Conservation (phyloP, 2,888 invertebrate species). For the Furcula furcula region DNA sequence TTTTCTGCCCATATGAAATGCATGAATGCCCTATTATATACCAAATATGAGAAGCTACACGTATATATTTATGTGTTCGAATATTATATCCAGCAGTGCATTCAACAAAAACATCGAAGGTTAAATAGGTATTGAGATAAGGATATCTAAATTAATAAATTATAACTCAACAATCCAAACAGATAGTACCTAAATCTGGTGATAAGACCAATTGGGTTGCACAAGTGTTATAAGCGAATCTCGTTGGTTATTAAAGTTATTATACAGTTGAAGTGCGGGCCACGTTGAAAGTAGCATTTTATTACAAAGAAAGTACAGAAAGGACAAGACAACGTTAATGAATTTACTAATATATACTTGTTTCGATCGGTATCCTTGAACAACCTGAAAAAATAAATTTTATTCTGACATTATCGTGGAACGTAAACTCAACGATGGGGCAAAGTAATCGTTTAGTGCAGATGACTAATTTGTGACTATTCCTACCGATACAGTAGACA, state of each 20-base stretch:
- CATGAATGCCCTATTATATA: not conserved
- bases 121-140: slow-evolving; percentile 8
- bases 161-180: slow-evolving; percentile 12
- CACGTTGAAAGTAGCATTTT: slow-evolving; percentile 53
- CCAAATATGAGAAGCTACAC: not conserved
- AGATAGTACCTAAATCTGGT: slow-evolving; percentile 4
- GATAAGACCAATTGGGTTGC: slow-evolving; percentile 14
- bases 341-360: slow-evolving; percentile 67
- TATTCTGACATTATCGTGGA: slow-evolving; percentile 25
- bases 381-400: slow-evolving; percentile 66
- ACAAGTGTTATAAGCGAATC: slow-evolving; percentile 26
- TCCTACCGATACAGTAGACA: no score
- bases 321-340: slow-evolving; percentile 35
- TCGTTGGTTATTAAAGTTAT: slow-evolving; percentile 11
- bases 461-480: no score
- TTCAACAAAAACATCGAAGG: not conserved
- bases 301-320: slow-evolving; percentile 30
- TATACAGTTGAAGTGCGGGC: slow-evolving; percentile 14
- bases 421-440: slow-evolving; percentile 10
- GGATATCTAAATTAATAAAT: slow-evolving; percentile 19
- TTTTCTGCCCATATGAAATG: no score
- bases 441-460: slow-evolving; percentile 8
- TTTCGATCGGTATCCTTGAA: slow-evolving; percentile 64
- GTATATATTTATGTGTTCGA: no score
- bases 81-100: not conserved